Conservation (phyloP, 37 sponge, comb jelly and placozoan genomes). For the Spongilla lacustris region DNA sequence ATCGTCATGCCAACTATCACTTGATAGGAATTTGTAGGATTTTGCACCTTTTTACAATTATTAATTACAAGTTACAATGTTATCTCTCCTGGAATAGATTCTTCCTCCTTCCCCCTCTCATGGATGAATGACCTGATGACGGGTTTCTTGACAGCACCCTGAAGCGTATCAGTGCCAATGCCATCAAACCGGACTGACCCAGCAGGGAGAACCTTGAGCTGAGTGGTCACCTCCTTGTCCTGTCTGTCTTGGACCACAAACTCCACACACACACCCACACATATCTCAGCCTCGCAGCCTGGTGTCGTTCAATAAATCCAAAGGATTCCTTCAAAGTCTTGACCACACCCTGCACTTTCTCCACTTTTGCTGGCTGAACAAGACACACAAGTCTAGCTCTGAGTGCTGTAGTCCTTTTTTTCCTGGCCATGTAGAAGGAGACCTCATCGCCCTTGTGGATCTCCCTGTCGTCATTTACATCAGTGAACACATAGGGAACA, state of each 20-base stretch:
- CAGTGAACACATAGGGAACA: conserved; percentile 66
- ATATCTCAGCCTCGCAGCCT: conserved; percentile 28
- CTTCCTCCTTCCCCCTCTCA: conserved; percentile 57
- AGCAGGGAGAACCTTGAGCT: conserved; percentile 67
- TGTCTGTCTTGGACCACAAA: conserved; percentile 81
- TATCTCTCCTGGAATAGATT: no score
- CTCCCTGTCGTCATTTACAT: conserved; percentile 73
- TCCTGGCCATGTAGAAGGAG: conserved; percentile 80
- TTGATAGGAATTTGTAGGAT: no score
- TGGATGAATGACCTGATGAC: conserved; percentile 68
- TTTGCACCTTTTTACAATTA: no score
- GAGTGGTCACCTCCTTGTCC: conserved; percentile 76
- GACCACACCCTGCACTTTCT: conserved; percentile 64
- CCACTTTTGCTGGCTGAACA: conserved; percentile 63
- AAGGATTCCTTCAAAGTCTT: conserved; percentile 77
- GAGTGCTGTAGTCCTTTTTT: conserved; percentile 61
- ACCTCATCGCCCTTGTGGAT: conserved; percentile 81
- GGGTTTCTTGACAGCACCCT: conserved; percentile 56
- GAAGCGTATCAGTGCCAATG: conserved; percentile 23
- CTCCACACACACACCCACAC: conserved; percentile 64
- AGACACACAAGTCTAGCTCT: conserved; percentile 64
- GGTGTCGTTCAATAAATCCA: conserved; percentile 78
- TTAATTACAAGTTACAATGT: no score
- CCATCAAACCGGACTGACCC: conserved; percentile 75
- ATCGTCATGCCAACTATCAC: no score